These are phyloP conservation scores for Glossosoma conforme DNA, from an alignment of 1,140 invertebrate species.

Conservation along the genomic window DNA sequence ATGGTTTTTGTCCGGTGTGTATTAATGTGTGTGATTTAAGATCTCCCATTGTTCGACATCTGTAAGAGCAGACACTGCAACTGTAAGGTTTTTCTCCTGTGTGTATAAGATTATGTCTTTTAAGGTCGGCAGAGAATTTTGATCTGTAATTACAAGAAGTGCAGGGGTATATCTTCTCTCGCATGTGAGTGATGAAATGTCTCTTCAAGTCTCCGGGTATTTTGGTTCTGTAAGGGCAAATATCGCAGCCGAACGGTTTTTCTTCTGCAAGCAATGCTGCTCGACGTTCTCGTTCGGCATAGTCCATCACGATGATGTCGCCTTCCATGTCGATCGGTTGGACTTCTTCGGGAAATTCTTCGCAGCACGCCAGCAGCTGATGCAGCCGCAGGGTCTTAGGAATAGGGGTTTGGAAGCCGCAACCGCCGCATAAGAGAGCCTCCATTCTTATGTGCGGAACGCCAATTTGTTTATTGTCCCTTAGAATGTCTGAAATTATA, in stretches of 20 bases:
- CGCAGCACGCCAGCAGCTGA: too few relatives aligned
- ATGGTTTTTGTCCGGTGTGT: conserved; percentile 6
- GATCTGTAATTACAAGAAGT: not conserved
- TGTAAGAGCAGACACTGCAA: conserved; percentile 1
- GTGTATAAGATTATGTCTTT: too few relatives aligned
- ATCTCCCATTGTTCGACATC: not conserved
- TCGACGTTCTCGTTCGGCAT: too few relatives aligned
- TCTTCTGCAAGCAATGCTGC: conserved; percentile 3
- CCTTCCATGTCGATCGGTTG: too few relatives aligned
- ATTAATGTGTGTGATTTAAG: not conserved
- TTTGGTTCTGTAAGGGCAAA: not conserved
- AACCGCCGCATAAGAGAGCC: too few relatives aligned
- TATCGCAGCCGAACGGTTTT: conserved; percentile 6
- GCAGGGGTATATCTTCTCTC: not conserved
- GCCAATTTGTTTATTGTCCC: too few relatives aligned
- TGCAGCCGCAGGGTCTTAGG: too few relatives aligned
- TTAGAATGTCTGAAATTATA: too few relatives aligned
- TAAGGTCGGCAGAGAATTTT: not conserved
- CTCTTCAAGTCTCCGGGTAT: not conserved
- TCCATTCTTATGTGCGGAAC: too few relatives aligned
- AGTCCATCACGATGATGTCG: too few relatives aligned
- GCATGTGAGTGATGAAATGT: not conserved
- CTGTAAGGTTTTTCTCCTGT: not conserved
- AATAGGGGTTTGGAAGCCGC: too few relatives aligned
- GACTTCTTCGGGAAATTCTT: too few relatives aligned